phyloP scores from a whole-genome alignment of 2,888 invertebrate genomes.

The Ommatoiulus sabulosus region DNA sequence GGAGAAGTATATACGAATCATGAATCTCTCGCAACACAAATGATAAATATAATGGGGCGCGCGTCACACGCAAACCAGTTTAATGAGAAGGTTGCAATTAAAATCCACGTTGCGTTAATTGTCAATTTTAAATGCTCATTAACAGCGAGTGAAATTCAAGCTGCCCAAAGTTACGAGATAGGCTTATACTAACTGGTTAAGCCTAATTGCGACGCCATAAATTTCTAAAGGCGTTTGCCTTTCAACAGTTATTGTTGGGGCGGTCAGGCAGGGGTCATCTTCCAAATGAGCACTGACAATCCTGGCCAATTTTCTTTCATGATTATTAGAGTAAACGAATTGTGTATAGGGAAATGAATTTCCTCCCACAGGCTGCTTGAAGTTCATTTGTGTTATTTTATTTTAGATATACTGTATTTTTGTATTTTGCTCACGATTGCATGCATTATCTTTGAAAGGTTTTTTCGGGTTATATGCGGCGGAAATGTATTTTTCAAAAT shows the following conservation, averaged over 20 bases:
- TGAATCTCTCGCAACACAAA: not conserved
- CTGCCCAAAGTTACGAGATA: conserved; percentile 19
- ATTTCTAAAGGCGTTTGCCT: conserved; percentile 12
- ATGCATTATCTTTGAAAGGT: too few relatives aligned
- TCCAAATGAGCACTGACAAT: conserved; percentile 29
- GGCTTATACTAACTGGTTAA: not conserved
- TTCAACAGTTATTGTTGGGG: conserved; percentile 5
- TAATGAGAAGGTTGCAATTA: conserved; percentile 30
- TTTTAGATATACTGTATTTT: too few relatives aligned
- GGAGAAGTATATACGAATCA: not conserved
- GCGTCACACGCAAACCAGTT: conserved; percentile 26
- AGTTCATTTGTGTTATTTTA: too few relatives aligned
- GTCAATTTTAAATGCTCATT: conserved; percentile 36
- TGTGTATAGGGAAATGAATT: too few relatives aligned
- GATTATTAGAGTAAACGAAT: not conserved
- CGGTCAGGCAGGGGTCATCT: conserved; percentile 17
- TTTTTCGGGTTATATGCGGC: too few relatives aligned
- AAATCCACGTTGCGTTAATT: conserved; percentile 43
- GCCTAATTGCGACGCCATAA: conserved; percentile 13
- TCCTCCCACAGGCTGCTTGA: too few relatives aligned
- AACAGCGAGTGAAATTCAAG: conserved; percentile 17
- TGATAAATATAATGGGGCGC: not conserved
- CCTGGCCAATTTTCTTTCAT: not conserved
- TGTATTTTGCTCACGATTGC: too few relatives aligned
- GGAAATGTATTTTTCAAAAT: too few relatives aligned